A percentile compares a stretch with the other conserved stretches of the same genome.
phyloP scores from a whole-genome alignment of 2,888 invertebrate genomes.

The Hedychridium roseum region DNA sequence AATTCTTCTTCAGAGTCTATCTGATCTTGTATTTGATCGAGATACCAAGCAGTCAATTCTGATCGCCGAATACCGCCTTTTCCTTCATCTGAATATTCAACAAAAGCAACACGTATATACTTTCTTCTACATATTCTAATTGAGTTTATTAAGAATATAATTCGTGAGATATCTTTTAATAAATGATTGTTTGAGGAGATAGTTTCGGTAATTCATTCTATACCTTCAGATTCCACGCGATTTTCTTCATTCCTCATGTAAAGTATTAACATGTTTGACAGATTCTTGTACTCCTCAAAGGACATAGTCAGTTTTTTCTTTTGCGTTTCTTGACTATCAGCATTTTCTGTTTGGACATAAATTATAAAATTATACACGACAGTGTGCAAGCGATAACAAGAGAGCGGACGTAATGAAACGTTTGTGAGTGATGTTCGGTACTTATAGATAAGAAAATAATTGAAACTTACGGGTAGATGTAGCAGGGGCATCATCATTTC shows the following conservation, averaged over 20 bases:
- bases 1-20: slow-evolving; percentile 93
- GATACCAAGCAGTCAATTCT: slow-evolving; percentile 92
- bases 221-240: slow-evolving; percentile 71
- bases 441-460: not conserved
- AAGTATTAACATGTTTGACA: slow-evolving; percentile 90
- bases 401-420: too few relatives aligned
- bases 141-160: too few relatives aligned
- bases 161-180: too few relatives aligned
- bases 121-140: too few relatives aligned
- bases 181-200: too few relatives aligned
- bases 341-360: not conserved
- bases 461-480: slow-evolving; percentile 26
- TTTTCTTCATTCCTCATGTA: slow-evolving; percentile 88
- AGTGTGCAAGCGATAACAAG: too few relatives aligned
- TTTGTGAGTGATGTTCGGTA: too few relatives aligned
- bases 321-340: slow-evolving; percentile 39
- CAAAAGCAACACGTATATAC: too few relatives aligned
- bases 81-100: slow-evolving; percentile 27
- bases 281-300: slow-evolving; percentile 92
- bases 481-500: slow-evolving; percentile 9
- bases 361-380: slow-evolving; percentile 6
- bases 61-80: slow-evolving; percentile 78
- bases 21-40: slow-evolving; percentile 84
- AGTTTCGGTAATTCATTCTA: too few relatives aligned
- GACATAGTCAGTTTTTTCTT: slow-evolving; percentile 84